Conservation (phyloP, 2,797 vertebrate species). For the Helarctos malayanus region DNA sequence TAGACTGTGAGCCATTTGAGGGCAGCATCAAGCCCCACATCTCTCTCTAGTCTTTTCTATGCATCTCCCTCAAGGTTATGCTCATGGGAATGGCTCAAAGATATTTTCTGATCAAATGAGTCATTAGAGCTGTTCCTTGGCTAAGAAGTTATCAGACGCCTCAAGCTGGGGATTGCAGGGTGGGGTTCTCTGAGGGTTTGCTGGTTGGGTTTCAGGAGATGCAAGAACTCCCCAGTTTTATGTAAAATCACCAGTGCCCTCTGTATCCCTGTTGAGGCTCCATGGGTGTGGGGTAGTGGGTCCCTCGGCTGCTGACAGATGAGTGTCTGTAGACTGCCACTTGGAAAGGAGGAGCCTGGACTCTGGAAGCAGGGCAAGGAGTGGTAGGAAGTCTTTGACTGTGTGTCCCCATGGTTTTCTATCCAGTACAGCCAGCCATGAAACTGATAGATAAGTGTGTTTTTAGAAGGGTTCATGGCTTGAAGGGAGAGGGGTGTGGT, state of each 20-base stretch:
- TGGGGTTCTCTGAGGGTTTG: neutral
- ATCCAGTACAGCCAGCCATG: neutral
- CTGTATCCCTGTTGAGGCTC: neutral
- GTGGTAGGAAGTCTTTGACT: neutral
- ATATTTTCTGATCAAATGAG: conserved; percentile 39
- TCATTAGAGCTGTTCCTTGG: neutral
- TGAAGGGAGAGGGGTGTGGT: neutral
- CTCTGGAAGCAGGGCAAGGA: neutral
- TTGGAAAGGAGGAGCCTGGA: neutral
- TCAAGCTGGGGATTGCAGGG: neutral
- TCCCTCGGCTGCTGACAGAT: neutral
- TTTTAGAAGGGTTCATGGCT: neutral
- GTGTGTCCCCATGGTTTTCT: neutral
- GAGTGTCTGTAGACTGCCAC: neutral
- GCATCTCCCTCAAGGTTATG: neutral
- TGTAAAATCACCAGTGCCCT: neutral
- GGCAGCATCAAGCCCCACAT: neutral
- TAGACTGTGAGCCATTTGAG: neutral
- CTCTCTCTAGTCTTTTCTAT: neutral
- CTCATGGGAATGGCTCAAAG: neutral
- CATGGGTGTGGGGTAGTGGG: neutral
- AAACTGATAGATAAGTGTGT: neutral
- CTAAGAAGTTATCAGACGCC: neutral
- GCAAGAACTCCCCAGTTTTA: neutral
- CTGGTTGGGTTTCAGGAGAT: neutral